A percentile compares a stretch with the other conserved stretches of the same genome.
Evolutionary conservation across 2,888 invertebrate genomes (phyloP).

Genomic region (Physocephala rufipes): DNA sequence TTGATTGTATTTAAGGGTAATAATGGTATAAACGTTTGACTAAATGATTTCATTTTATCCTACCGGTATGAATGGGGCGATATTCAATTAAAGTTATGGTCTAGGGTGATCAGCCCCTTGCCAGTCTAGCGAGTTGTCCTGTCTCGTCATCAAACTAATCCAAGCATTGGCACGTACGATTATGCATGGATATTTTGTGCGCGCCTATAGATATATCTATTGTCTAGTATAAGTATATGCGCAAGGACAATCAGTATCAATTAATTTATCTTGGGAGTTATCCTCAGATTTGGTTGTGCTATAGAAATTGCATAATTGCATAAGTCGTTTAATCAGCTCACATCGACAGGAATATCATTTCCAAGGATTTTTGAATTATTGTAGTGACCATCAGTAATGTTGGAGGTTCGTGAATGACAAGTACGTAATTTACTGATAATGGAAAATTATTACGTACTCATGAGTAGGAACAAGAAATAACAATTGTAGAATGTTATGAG

Average conservation of each 20-base stretch:
- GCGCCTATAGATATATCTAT: background rate
- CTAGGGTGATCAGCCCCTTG: too few species aligned
- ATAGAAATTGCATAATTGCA: background rate
- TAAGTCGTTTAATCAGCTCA: background rate
- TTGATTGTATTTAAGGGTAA: conserved; percentile 52
- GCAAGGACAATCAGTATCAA: conserved; percentile 6
- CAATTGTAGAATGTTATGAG: background rate
- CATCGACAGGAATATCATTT: background rate
- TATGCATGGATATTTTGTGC: background rate
- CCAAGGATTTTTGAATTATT: background rate
- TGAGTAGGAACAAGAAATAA: background rate
- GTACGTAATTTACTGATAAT: conserved; percentile 13
- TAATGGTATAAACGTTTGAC: conserved; percentile 63
- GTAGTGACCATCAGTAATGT: background rate
- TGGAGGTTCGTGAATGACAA: conserved; percentile 7
- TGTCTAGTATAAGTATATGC: background rate
- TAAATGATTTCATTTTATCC: conserved; percentile 56
- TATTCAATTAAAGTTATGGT: conserved; percentile 32
- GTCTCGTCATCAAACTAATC: background rate
- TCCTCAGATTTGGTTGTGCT: conserved; percentile 1
- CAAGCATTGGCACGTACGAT: background rate
- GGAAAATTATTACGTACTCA: conserved; percentile 5
- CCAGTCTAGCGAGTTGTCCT: conserved; percentile 6
- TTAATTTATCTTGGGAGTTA: conserved; percentile 17
- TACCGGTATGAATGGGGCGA: background rate